A percentile compares a stretch with the other conserved stretches of the same genome.
Conservation (phyloP, 1,140 invertebrate genomes). For the Pygmarrhopalites habei region DNA sequence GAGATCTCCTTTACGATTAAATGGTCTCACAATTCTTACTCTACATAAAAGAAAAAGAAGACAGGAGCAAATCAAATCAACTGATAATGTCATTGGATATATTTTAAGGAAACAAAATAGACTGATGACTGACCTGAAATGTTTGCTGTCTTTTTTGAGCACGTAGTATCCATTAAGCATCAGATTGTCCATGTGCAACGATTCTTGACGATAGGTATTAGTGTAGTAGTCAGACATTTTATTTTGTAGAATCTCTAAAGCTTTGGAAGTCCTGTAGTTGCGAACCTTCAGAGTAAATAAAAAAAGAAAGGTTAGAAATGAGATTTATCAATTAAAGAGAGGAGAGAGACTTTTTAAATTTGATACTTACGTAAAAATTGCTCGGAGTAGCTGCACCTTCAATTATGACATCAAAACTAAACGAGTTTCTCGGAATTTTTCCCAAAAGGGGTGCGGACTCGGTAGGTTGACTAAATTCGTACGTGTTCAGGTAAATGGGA, state of each 20-base stretch:
- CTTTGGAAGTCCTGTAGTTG: constrained; percentile 8
- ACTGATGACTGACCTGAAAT: constrained; percentile 3
- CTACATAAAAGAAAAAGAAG: neutral
- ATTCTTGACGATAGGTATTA: neutral
- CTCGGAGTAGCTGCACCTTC: neutral
- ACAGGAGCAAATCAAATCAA: too few species aligned
- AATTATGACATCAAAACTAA: constrained; percentile 4
- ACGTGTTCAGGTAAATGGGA: neutral
- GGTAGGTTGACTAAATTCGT: neutral
- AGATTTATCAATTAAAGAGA: too few species aligned
- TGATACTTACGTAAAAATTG: constrained; percentile 14
- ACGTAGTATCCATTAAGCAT: neutral
- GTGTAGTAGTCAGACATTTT: constrained; percentile 1
- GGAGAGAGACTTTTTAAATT: too few species aligned
- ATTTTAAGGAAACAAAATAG: too few species aligned
- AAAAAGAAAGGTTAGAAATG: too few species aligned
- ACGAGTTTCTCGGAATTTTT: constrained; percentile 1
- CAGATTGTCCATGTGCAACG: constrained; percentile 1
- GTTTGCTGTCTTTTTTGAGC: constrained; percentile 2
- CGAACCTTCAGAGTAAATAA: too few species aligned
- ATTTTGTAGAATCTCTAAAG: constrained; percentile 4
- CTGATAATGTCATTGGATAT: too few species aligned
- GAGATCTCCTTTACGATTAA: constrained; percentile 4
- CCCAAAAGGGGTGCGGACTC: neutral
- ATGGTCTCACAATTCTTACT: constrained; percentile 5